phyloP scores from a whole-genome alignment of 2,888 invertebrate genomes.

The Epistrophe eligans region DNA sequence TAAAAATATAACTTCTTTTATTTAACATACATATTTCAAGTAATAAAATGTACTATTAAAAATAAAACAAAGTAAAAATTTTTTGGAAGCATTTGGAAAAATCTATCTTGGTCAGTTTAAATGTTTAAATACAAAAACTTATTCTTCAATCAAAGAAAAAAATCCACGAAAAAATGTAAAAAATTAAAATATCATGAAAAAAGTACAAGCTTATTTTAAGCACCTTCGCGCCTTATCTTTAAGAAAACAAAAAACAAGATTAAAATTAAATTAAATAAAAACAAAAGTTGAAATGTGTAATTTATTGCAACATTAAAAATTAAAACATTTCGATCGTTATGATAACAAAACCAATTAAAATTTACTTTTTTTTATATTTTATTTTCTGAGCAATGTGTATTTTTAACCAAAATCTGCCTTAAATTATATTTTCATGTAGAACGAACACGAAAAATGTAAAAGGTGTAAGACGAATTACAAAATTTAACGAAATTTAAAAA shows the following conservation, averaged over 20 bases:
- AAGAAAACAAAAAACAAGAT: slow-evolving; percentile 84
- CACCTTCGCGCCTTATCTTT: slow-evolving; percentile 90
- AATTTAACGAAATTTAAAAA: slow-evolving; percentile 79
- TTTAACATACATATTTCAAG: slow-evolving; percentile 44
- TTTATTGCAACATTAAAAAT: slow-evolving; percentile 77
- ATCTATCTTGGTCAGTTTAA: slow-evolving; percentile 83
- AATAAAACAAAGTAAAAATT: slow-evolving; percentile 76
- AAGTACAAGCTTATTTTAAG: slow-evolving; percentile 90
- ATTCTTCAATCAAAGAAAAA: slow-evolving; percentile 77
- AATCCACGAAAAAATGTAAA: slow-evolving; percentile 84
- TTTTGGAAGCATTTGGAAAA: slow-evolving; percentile 84
- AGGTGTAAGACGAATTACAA: slow-evolving; percentile 59
- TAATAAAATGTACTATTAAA: slow-evolving; percentile 70
- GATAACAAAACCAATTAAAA: slow-evolving; percentile 78
- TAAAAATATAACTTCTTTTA: slow-evolving; percentile 28
- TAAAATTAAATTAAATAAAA: slow-evolving; percentile 83
- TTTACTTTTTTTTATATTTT: slow-evolving; percentile 65
- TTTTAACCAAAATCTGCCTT: slow-evolving; percentile 88
- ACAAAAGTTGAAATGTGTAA: slow-evolving; percentile 81
- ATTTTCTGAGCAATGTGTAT: slow-evolving; percentile 84
- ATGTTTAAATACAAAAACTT: slow-evolving; percentile 77
- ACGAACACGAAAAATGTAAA: slow-evolving; percentile 77
- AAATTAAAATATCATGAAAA: slow-evolving; percentile 86
- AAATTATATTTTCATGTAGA: slow-evolving; percentile 87
- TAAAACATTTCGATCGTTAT: slow-evolving; percentile 76